Conservation (phyloP, 2,797 vertebrate species). For the Cetoscarus ocellatus region DNA sequence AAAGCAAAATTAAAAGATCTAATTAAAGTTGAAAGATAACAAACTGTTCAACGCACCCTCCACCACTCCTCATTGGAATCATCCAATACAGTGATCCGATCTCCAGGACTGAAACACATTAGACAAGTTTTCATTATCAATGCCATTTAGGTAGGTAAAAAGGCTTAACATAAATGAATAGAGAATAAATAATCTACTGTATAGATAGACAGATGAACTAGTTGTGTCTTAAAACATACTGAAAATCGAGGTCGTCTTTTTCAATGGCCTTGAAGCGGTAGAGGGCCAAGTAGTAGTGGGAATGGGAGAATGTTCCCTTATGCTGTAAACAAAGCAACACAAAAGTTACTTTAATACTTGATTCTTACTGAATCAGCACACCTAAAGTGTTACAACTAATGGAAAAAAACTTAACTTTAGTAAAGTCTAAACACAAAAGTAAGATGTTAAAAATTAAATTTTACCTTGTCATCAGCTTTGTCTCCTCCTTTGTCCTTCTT, state of each 20-base stretch:
- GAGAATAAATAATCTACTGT: background rate
- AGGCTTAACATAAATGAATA: background rate
- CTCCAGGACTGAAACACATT: slow-evolving; percentile 87
- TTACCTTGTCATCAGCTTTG: slow-evolving; percentile 92
- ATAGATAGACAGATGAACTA: background rate
- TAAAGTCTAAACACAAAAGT: background rate
- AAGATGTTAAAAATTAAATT: background rate
- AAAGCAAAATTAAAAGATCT: background rate
- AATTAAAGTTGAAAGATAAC: background rate
- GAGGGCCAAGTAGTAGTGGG: slow-evolving; percentile 95
- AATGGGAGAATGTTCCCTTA: slow-evolving; percentile 89
- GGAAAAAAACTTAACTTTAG: background rate
- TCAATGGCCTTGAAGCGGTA: slow-evolving; percentile 98
- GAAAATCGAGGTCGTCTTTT: slow-evolving; percentile 97
- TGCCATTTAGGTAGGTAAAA: background rate
- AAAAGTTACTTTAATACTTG: background rate
- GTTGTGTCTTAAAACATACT: slow-evolving; percentile 84
- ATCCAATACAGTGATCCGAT: slow-evolving; percentile 95
- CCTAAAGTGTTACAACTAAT: background rate
- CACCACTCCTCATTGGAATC: slow-evolving; percentile 99
- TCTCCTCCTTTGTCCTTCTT: slow-evolving; percentile 93
- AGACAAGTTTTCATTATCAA: background rate
- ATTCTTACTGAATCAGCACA: background rate
- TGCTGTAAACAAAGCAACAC: slow-evolving; percentile 79
- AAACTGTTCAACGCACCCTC: slow-evolving; percentile 84